Conservation (phyloP, 1,140 invertebrate species). For the Drosophila subobscura region DNA sequence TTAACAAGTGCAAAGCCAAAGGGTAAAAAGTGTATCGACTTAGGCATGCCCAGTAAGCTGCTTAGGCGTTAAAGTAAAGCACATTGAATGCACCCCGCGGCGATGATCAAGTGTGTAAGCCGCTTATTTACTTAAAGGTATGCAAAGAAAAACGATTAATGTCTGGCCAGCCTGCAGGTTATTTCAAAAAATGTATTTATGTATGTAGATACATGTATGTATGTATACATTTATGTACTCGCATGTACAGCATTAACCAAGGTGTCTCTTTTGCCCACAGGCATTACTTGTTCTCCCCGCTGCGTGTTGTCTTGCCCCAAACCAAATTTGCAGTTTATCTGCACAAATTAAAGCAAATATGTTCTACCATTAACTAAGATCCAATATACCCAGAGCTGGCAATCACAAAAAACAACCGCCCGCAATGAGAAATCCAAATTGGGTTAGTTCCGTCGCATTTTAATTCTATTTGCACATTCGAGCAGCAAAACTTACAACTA, state of each 20-base stretch:
- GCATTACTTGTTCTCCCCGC: too few relatives aligned
- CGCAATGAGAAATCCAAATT: constrained; percentile 46
- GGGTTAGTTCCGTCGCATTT: constrained; percentile 59
- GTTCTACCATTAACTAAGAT: background rate
- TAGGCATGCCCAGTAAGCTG: background rate
- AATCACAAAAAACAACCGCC: constrained; percentile 18
- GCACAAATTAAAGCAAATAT: too few relatives aligned
- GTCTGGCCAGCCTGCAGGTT: too few relatives aligned
- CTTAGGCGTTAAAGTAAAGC: background rate
- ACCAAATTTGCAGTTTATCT: background rate
- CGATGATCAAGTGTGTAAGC: too few relatives aligned
- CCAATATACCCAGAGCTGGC: constrained; percentile 5
- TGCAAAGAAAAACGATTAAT: too few relatives aligned
- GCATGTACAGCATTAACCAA: too few relatives aligned
- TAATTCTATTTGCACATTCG: constrained; percentile 77
- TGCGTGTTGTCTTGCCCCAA: too few relatives aligned
- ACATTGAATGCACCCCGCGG: background rate
- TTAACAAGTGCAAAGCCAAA: constrained; percentile 46
- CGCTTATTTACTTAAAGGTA: too few relatives aligned
- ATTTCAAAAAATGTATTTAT: too few relatives aligned
- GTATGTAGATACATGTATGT: too few relatives aligned
- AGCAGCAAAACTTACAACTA: constrained; percentile 48
- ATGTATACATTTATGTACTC: too few relatives aligned
- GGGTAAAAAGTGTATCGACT: background rate
- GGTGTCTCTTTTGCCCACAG: too few relatives aligned